Evolutionary conservation across 2,888 invertebrate species (phyloP).

Genomic region (Petrolisthes manimaculis): DNA sequence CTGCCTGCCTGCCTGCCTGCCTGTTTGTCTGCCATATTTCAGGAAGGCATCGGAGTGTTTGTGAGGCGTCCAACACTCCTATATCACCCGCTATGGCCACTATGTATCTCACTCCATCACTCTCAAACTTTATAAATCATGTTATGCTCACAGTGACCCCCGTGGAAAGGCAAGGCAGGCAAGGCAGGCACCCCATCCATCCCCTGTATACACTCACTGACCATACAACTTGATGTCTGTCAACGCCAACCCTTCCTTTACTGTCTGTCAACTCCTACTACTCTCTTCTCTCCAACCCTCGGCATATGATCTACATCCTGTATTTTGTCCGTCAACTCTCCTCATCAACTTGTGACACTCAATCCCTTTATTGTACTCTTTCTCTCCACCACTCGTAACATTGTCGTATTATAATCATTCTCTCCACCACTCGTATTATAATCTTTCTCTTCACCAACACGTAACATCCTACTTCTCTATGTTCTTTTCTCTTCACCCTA

Average conservation of each 20-base stretch:
- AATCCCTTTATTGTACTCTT: not conserved
- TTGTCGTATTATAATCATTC: not conserved
- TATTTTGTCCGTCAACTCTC: too few relatives aligned
- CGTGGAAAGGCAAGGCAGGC: not conserved
- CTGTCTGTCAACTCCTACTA: too few relatives aligned
- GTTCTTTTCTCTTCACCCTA: too few relatives aligned
- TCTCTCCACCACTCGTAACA: too few relatives aligned
- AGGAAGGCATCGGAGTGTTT: too few relatives aligned
- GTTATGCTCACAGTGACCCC: not conserved
- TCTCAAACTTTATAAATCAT: not conserved
- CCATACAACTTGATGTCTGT: not conserved
- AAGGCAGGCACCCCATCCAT: not conserved
- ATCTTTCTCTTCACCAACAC: not conserved
- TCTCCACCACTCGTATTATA: not conserved
- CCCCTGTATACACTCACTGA: not conserved
- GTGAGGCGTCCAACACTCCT: too few relatives aligned
- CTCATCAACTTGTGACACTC: not conserved
- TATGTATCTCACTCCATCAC: not conserved
- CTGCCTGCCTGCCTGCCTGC: too few relatives aligned
- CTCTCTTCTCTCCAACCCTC: too few relatives aligned
- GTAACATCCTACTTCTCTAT: not conserved
- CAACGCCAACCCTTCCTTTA: not conserved
- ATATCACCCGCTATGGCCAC: not conserved
- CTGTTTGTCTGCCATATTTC: too few relatives aligned
- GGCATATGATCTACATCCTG: too few relatives aligned